A percentile compares a stretch with the other conserved stretches of the same genome.
Conservation (phyloP, 2,113 vertebrate species). For the Poeciliopsis prolifica region DNA sequence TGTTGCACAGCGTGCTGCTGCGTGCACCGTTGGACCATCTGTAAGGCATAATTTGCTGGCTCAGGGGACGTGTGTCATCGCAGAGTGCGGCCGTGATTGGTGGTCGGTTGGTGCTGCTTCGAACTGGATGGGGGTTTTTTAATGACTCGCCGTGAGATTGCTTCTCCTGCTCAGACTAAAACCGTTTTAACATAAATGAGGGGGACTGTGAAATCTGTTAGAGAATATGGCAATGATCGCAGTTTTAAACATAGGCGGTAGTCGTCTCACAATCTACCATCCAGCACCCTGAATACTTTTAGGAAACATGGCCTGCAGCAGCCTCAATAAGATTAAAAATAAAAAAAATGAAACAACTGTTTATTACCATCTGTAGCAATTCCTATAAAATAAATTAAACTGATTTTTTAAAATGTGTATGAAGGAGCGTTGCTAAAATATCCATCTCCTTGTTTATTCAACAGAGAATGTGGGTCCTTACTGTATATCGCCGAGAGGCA, state of each 20-base stretch:
- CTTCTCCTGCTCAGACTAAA: conserved; percentile 6
- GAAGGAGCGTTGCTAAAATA: neutral
- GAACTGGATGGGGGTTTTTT: neutral
- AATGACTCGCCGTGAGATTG: neutral
- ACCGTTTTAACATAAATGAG: neutral
- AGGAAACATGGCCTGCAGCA: no score
- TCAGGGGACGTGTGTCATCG: conserved; percentile 25
- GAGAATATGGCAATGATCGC: neutral
- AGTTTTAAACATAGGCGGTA: neutral
- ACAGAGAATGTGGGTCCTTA: no score
- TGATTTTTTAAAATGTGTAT: neutral
- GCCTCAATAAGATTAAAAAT: no score
- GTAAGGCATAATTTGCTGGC: conserved; percentile 11
- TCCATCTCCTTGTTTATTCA: neutral
- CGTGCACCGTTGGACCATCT: conserved; percentile 28
- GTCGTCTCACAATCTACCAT: neutral
- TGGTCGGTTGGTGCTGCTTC: conserved; percentile 9
- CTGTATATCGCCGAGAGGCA: neutral
- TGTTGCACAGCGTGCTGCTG: conserved; percentile 14
- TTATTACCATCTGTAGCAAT: neutral
- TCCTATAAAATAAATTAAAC: neutral
- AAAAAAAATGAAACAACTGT: neutral
- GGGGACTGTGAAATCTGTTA: neutral
- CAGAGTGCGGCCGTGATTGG: conserved; percentile 21
- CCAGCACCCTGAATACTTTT: neutral